Conservation (phyloP, 2,113 vertebrate genomes). For the Crotalus viridis region DNA sequence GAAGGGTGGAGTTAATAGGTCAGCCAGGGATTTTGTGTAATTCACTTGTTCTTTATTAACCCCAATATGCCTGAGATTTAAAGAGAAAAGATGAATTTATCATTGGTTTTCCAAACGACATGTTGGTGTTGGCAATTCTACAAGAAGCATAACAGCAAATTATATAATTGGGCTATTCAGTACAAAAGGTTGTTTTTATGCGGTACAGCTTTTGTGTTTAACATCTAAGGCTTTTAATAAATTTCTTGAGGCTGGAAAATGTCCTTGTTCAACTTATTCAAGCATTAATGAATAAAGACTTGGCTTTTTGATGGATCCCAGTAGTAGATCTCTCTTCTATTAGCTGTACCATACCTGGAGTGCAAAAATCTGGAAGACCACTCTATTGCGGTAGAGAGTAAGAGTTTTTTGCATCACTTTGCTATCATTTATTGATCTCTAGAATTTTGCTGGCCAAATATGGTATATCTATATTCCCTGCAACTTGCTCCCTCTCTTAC, state of each 20-base stretch:
- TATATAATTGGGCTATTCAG: conserved; percentile 17
- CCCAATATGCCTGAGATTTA: conserved; percentile 39
- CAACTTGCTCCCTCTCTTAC: not conserved
- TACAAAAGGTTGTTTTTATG: conserved; percentile 24
- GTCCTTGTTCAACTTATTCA: conserved; percentile 29
- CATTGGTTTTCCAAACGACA: conserved; percentile 25
- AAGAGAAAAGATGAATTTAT: conserved; percentile 25
- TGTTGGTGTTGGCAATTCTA: conserved; percentile 23
- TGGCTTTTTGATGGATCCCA: not conserved
- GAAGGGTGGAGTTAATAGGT: conserved; percentile 43
- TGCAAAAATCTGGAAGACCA: not conserved
- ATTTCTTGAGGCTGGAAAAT: conserved; percentile 35
- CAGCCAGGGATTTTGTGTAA: conserved; percentile 44
- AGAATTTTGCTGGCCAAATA: not conserved
- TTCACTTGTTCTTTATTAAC: conserved; percentile 56
- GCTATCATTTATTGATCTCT: not conserved
- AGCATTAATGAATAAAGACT: conserved; percentile 15
- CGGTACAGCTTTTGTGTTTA: conserved; percentile 16
- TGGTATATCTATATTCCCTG: not conserved
- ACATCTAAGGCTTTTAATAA: conserved; percentile 24
- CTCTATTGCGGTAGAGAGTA: not conserved
- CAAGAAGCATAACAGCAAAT: conserved; percentile 37
- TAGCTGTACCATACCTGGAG: not conserved
- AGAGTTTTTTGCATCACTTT: not conserved
- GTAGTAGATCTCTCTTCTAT: not conserved